Base-by-base conservation (phyloP, 2,797 vertebrate genomes). In the Avahi laniger region DNA sequence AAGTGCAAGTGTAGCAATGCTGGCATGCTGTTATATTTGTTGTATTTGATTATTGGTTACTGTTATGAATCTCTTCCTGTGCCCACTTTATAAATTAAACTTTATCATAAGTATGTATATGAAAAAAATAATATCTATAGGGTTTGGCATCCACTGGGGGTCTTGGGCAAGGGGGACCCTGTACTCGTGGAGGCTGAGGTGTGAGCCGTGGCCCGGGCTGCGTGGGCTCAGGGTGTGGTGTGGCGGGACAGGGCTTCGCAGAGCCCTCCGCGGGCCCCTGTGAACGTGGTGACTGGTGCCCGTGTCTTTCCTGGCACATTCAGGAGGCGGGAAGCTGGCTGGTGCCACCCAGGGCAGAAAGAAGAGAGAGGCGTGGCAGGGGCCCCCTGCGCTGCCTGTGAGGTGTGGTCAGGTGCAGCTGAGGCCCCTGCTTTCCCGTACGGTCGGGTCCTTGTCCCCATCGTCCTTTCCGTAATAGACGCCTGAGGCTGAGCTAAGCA, bases 161-260 rank as follows among this genome's bases (percentile, higher is more conserved):
- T 22, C 46, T 50, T n/a, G 18, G 46, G 22, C n/a, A 33, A 48
- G 30, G 28, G 73, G 73, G 73, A 33, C 46, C 0, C 33, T 8
- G 20, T 1, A 3, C 33, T 59, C 33, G 38, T 3, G 8, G 61
- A 79, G n/a, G 30, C 6, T 0, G 38, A 18, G 18, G 24, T 24
- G 33, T 20, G 20, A 33, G 4, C 11, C 2, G 4, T 5, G 63
- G 81, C 22, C 24, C 11, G 24, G 61, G n/a, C 54, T 22, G 2
- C 33, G 7, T 1, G 0, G 20, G 65, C n/a, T 38, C 26, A 1
- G n/a, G 24, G 61, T 1, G 5, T 0, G 28, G 22, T 13, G 5
- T 43, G 15, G 50, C 1, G 24, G 33, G 28, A 52, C 20, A 52
- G 7, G 22, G 5, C 15, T 28, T 33, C 63, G 65, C 18, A 41